These are phyloP conservation scores for Eustalomyia histrio DNA, from an alignment of 2,888 invertebrate species.

Conservation along the genomic window DNA sequence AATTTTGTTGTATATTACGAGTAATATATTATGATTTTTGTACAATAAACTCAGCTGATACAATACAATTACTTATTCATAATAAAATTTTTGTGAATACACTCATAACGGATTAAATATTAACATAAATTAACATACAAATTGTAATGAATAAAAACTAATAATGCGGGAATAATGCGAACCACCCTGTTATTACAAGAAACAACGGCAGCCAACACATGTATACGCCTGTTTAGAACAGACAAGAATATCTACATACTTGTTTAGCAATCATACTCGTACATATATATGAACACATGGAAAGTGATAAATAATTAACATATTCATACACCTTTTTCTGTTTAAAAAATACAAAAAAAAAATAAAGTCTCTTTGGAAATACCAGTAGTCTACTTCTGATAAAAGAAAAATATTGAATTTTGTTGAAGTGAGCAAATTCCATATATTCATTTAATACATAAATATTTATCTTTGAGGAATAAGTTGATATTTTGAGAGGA, in stretches of 20 bases:
- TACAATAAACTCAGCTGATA: not conserved
- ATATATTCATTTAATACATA: no score
- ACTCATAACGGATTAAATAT: constrained; percentile 22
- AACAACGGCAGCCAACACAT: not conserved
- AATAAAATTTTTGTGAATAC: not conserved
- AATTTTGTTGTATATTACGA: not conserved
- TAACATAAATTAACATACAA: constrained; percentile 24
- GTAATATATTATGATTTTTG: not conserved
- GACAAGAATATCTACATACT: constrained; percentile 21
- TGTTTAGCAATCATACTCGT: no score
- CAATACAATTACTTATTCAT: no score
- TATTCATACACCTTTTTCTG: not conserved
- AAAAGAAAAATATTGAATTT: no score
- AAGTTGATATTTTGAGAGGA: no score
- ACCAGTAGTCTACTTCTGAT: constrained; percentile 11
- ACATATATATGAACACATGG: not conserved
- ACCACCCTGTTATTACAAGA: constrained; percentile 33
- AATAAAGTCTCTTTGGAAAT: constrained; percentile 1
- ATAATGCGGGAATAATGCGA: constrained; percentile 28
- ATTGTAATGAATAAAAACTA: not conserved
- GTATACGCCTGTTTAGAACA: constrained; percentile 31
- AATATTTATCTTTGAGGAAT: no score
- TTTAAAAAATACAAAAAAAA: not conserved
- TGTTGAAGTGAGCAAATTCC: no score
- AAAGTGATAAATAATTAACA: constrained; percentile 5